Evolutionary conservation across 2,113 vertebrate genomes (phyloP), one percentile per base, ranked within the genome.

Genomic region (Oreotragus oreotragus): DNA sequence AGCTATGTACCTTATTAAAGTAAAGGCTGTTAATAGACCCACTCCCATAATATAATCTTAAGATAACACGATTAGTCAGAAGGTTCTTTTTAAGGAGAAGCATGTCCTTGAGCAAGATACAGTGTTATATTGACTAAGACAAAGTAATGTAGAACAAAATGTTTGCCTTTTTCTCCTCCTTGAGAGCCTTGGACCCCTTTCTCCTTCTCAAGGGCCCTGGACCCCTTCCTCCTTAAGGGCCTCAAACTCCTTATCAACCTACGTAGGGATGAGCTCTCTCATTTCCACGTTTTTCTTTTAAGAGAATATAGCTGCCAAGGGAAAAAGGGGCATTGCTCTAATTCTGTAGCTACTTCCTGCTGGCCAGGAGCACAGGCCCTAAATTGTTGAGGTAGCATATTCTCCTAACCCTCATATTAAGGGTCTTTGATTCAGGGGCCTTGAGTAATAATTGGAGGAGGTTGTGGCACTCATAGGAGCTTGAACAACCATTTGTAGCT

Each of bases 381-480:
- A 70, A 23, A 70, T 12, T 12, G 19, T 70, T 70, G 10, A 39
- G 66, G n/a, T n/a, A 39, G n/a, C n/a, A 39, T 70, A 23, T 23
- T 70, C 10, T 70, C 19, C 4, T 39, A 39, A 70, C n/a, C 66
- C 36, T 23, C 66, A 70, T 70, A 70, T 12, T 70, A 19, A 70
- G 66, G n/a, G 19, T 70, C n/a, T 70, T n/a, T 39, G 19, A 39
- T 70, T 10, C 66, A 23, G n/a, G 19, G n/a, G 19, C 19, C 5
- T 39, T 19, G 12, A 12, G 64, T 70, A 70, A 36, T 36, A 70
- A 39, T 23, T 39, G 10, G 66, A 70, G n/a, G n/a, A 23, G 10
- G 1, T 23, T 21, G 10, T 39, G 66, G n/a, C 19, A 23, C n/a
- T 70, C 0, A 0, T 23, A 70, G n/a, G 19, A 70, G 19, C 19